phyloP scores from a whole-genome alignment of 2,888 invertebrate genomes.

The Bellardia pandia region DNA sequence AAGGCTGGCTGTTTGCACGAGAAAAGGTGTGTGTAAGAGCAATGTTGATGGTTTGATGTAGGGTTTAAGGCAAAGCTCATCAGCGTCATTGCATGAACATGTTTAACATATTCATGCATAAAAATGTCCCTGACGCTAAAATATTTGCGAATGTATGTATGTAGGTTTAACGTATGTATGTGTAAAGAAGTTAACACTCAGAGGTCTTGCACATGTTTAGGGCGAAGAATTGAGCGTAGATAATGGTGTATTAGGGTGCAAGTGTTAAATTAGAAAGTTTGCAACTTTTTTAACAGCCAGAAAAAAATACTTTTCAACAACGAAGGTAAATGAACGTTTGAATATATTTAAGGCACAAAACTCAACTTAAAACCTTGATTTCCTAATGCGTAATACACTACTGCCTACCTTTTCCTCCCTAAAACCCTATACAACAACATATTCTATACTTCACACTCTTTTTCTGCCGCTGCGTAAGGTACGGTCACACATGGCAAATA shows the following conservation, averaged over 20 bases:
- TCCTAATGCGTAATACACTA: not conserved
- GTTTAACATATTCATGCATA: conserved; percentile 57
- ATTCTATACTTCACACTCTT: no score
- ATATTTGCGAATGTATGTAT: conserved; percentile 14
- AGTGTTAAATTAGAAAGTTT: no score
- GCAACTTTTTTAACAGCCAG: no score
- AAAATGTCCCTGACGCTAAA: conserved; percentile 50
- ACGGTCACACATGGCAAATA: no score
- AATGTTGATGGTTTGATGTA: not conserved
- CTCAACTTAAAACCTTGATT: no score
- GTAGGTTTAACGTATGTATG: not conserved
- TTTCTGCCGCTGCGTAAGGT: not conserved
- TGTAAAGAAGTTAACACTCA: not conserved
- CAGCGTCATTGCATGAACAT: conserved; percentile 65
- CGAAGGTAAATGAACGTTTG: no score
- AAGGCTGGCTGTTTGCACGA: not conserved
- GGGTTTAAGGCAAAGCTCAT: conserved; percentile 38
- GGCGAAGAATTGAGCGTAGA: not conserved
- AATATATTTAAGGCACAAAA: no score
- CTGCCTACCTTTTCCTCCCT: not conserved
- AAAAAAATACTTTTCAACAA: no score
- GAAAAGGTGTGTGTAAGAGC: conserved; percentile 21
- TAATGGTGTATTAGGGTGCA: not conserved
- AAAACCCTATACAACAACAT: no score
- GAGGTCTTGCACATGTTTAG: not conserved